Conservation (phyloP, 2,113 vertebrate species). For the Nestor notabilis region DNA sequence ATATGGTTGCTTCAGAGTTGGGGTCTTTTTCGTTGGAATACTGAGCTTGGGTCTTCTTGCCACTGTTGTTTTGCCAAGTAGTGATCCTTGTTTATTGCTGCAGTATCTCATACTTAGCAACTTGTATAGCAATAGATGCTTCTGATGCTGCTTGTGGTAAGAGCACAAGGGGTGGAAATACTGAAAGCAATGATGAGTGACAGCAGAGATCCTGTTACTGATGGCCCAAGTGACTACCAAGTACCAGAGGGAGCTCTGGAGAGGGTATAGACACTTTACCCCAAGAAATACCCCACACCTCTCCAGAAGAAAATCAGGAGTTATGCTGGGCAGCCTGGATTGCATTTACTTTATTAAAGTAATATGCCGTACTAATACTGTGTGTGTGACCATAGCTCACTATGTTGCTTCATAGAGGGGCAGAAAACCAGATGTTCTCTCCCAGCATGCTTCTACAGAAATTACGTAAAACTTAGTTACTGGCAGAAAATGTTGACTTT, state of each 20-base stretch:
- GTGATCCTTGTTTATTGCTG: not conserved
- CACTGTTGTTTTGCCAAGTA: not conserved
- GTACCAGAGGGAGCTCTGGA: not conserved
- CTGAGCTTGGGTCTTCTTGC: not conserved
- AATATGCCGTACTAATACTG: not conserved
- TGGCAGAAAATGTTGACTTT: not conserved
- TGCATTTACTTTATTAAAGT: not conserved
- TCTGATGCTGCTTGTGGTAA: not conserved
- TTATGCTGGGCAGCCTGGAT: not conserved
- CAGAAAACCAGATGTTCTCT: not conserved
- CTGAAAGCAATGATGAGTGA: not conserved
- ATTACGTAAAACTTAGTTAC: not conserved
- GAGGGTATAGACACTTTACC: not conserved
- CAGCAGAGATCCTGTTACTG: not conserved
- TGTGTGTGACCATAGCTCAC: not conserved
- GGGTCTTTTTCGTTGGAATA: accelerated
- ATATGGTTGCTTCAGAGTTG: not conserved
- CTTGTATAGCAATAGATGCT: not conserved
- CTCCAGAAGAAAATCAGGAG: not conserved
- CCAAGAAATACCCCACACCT: not conserved
- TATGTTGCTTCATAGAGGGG: not conserved
- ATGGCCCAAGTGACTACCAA: not conserved
- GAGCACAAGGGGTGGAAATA: not conserved
- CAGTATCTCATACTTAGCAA: not conserved
- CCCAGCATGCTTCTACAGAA: not conserved